Base-by-base conservation (phyloP, 2,888 invertebrate species). In the Phaedon cochleariae region DNA sequence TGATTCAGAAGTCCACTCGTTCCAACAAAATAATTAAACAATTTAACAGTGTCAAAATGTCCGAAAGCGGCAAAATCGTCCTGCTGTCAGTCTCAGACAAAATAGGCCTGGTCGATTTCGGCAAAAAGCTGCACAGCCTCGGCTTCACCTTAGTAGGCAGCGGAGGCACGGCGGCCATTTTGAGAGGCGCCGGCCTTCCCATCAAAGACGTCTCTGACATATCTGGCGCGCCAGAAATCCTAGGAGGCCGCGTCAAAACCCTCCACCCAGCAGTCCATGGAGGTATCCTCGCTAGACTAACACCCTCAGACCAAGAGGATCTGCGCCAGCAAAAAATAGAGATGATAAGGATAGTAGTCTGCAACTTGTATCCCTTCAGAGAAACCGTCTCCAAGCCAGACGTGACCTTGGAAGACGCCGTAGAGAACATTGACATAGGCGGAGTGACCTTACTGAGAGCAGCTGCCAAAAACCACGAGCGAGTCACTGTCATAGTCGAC, bases 371-470 rank as follows among this genome's bases (percentile, higher is more conserved):
- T 83, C 98, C 98, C 0, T 98, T 98, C 83, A 92, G 93, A 1
- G 88, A 95, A 77, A 97, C 96, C 0, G 88, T 97, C 0, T 89
- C 93, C 0, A 92, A 93, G 70, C 88, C 92, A 0, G 88, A 91
- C 73, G 96, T 95, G 0, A 92, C 90, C 0, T 85, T 95, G 12
- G 89, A 90, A 2, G 94, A 96, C 81, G 98, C 98, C 0, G 92
- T 98, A 0, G 98, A 98, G 83, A 96, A 98, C 80, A 95, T 98
- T 71, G 98, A 98, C 81, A 98, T 98, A 72, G 97, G 96, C 73
- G 98, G 98, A 18, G 98, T 98, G 0, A 97, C 98, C 2, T 84
- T 98, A 18, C 84, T 98, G 18, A 86, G 98, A 75, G 98, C 98
- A 1, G 98, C 98, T 9, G 98, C 98, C 2, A 98, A 99, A 85